Percentiles rank a stretch among this genome's conserved stretches.
Conservation (phyloP, 2,113 vertebrate genomes). For the Sigmodon hispidus region DNA sequence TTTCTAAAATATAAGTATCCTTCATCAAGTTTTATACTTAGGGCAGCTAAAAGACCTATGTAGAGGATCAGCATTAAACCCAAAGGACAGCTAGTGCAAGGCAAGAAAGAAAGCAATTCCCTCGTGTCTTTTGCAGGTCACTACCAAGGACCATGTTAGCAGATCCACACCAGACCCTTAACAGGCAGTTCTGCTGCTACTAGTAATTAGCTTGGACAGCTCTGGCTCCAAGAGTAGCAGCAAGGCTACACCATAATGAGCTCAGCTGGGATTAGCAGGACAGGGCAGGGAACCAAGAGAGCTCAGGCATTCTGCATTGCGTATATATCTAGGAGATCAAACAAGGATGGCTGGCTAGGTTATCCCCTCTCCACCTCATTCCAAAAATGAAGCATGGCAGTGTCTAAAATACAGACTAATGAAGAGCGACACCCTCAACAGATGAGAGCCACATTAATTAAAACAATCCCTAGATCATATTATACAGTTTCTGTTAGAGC, state of each 20-base stretch:
- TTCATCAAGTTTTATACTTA: conserved; percentile 93
- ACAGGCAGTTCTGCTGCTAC: conserved; percentile 97
- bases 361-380: conserved; percentile 93
- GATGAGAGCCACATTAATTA: conserved; percentile 93
- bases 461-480: conserved; percentile 90
- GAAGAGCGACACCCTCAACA: conserved; percentile 92
- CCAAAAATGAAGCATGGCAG: conserved; percentile 93
- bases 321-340: conserved; percentile 94
- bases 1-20: conserved; percentile 92
- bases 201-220: conserved; percentile 99
- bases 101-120: conserved; percentile 93
- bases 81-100: conserved; percentile 91
- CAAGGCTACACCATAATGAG: conserved; percentile 99
- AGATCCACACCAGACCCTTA: conserved; percentile 95
- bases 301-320: conserved; percentile 92
- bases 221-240: conserved; percentile 98
- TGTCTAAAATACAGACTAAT: conserved; percentile 93
- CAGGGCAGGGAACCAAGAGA: conserved; percentile 95
- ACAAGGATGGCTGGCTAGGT: conserved; percentile 94
- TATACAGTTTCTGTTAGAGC: conserved; percentile 86
- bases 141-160: conserved; percentile 94
- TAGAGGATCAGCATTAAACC: conserved; percentile 96
- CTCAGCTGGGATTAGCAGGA: conserved; percentile 99
- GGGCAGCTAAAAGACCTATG: conserved; percentile 90
- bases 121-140: conserved; percentile 94